A percentile compares a stretch with the other conserved stretches of the same genome.
phyloP scores from a whole-genome alignment of 2,797 vertebrate genomes.

The Trachops cirrhosus region DNA sequence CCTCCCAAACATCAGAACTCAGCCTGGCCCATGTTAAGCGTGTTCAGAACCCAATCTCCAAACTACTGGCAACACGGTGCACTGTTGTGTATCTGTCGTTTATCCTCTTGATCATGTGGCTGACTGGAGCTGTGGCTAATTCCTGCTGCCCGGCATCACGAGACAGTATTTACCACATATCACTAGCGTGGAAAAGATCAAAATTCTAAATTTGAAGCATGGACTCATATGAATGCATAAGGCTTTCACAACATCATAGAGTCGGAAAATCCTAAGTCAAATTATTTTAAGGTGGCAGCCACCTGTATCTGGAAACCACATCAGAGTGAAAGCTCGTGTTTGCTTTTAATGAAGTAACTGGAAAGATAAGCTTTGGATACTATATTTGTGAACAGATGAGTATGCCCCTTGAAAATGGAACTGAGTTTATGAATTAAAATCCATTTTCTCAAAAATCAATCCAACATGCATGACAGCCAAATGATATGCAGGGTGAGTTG shows the following conservation, averaged over 20 bases:
- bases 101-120: too few species aligned
- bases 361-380: neutral
- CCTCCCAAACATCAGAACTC: neutral
- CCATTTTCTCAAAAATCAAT: neutral
- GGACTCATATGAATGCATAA: neutral
- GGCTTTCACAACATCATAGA: neutral
- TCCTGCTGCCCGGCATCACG: neutral
- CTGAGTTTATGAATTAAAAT: neutral
- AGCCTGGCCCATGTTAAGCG: neutral
- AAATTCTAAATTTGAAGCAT: neutral
- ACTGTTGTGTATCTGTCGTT: too few species aligned
- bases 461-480: neutral
- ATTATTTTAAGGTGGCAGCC: neutral
- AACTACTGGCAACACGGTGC: neutral
- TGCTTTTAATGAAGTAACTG: neutral
- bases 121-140: neutral
- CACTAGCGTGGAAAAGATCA: neutral
- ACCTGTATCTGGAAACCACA: neutral
- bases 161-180: neutral
- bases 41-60: neutral
- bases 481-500: neutral
- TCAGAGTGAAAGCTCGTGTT: accelerated
- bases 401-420: neutral
- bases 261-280: neutral
- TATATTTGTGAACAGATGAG: neutral